A percentile compares a stretch with the other conserved stretches of the same genome.
phyloP scores from a whole-genome alignment of 2,797 vertebrate species.

The Avahi laniger region DNA sequence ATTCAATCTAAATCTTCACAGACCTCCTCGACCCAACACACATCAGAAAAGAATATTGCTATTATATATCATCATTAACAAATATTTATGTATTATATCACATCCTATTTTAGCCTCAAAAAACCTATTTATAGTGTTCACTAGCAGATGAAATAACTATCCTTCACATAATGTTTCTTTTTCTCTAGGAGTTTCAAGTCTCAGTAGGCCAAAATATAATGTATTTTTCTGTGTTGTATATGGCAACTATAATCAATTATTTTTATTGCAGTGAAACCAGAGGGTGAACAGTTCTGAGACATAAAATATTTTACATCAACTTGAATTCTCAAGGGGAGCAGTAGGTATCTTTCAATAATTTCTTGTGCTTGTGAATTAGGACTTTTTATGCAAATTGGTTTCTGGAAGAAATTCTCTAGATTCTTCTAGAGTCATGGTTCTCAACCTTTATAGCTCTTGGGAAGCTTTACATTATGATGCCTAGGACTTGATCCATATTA shows the following conservation, averaged over 20 bases:
- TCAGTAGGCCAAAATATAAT: constrained; percentile 1
- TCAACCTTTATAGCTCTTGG: background rate
- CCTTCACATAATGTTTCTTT: background rate
- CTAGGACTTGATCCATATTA: background rate
- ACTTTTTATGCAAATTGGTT: background rate
- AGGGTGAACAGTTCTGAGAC: background rate
- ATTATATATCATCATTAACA: background rate
- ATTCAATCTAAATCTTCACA: background rate
- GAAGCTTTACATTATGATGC: background rate
- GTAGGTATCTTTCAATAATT: background rate
- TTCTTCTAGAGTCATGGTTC: background rate
- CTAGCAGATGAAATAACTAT: background rate
- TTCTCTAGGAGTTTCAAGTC: background rate
- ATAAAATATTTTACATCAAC: background rate
- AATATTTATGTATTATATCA: background rate
- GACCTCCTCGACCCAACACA: background rate
- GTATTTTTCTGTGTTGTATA: background rate
- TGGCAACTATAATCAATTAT: background rate
- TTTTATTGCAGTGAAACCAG: background rate
- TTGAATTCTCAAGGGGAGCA: background rate
- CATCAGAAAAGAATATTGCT: background rate
- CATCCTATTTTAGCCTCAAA: background rate
- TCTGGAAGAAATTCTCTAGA: background rate
- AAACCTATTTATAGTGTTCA: background rate
- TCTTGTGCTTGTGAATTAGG: background rate